Conservation (phyloP, 1,140 invertebrate species). For the Paracyclopina nana region DNA sequence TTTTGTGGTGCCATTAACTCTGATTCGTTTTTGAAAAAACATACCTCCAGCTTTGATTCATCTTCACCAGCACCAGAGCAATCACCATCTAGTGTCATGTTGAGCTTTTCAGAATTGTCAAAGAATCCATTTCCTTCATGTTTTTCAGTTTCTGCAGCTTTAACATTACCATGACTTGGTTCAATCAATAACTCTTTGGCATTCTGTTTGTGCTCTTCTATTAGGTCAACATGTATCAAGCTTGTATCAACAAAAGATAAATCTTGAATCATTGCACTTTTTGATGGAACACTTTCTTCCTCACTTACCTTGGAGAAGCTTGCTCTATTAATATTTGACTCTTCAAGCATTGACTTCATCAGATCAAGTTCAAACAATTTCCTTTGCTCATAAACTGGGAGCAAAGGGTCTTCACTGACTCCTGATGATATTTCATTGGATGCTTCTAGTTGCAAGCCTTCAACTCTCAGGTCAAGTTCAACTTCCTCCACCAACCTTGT, state of each 20-base stretch:
- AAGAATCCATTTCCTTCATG: neutral
- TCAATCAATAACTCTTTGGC: neutral
- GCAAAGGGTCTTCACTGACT: conserved; percentile 7
- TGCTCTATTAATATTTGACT: too few relatives aligned
- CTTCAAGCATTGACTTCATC: conserved; percentile 8
- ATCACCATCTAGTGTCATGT: neutral
- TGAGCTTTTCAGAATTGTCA: neutral
- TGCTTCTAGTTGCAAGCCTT: too few relatives aligned
- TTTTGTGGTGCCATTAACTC: too few relatives aligned
- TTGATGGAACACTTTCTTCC: neutral
- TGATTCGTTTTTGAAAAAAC: too few relatives aligned
- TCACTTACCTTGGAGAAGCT: neutral
- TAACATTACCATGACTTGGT: neutral
- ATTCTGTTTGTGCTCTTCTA: too few relatives aligned
- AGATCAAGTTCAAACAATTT: conserved; percentile 6
- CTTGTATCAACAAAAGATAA: too few relatives aligned
- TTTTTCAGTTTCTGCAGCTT: neutral
- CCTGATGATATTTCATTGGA: neutral
- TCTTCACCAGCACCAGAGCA: neutral
- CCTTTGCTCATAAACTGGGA: conserved; percentile 5
- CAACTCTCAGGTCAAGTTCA: neutral
- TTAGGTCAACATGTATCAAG: too few relatives aligned
- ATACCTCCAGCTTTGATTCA: neutral
- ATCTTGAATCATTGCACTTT: too few relatives aligned
- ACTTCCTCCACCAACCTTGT: neutral